Evolutionary conservation across 2,113 vertebrate species (phyloP), one percentile per base, ranked within the genome.

Genomic region (Anguilla japonica): DNA sequence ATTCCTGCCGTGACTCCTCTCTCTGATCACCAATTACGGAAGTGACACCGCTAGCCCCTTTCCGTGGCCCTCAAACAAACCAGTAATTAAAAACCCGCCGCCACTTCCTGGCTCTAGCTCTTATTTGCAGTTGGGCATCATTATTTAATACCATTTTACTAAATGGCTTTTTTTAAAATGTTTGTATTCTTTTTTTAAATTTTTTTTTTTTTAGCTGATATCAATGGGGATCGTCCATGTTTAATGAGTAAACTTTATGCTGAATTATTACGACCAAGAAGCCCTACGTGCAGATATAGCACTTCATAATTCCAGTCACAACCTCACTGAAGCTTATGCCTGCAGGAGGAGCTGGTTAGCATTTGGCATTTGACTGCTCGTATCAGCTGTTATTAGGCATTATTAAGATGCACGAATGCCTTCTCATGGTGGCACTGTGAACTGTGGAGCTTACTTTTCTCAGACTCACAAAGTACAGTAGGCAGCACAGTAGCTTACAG

Each of bases 11-110:
- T 79, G 41, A 50, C 67, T 50, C 78, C 11, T 60, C 34, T 75
- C 87, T 85, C 63, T 88, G 81, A 86, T 84, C 88, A 89, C 87
- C 88, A 81, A 88, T 87, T 89, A 89, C 87, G 81, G 50, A 89
- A 56, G 81, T 63, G 53, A 41, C 86, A 39, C 78, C 75, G 88
- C 83, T 88, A 83, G 78, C 83, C 78, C 83, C 63, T 81, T 84
- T 89, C 22, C 83, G 84, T 82, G 43, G 78, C 20, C 53, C 78
- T 83, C 86, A 83, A 85, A 81, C 83, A 84, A 88, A 83, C 78
- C 84, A 82, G 75, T 82, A 88, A 89, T 87, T 88, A 85, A 81
- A 84, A 67, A 80, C 82, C 79, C 40, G 22, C 40, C 14, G 14
- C 41, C 34, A 82, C 46, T 56, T 53, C 22, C 81, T 56, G 46